Evolutionary conservation across 2,888 invertebrate genomes (phyloP).

Genomic region (Melikaiella ostensackeni): DNA sequence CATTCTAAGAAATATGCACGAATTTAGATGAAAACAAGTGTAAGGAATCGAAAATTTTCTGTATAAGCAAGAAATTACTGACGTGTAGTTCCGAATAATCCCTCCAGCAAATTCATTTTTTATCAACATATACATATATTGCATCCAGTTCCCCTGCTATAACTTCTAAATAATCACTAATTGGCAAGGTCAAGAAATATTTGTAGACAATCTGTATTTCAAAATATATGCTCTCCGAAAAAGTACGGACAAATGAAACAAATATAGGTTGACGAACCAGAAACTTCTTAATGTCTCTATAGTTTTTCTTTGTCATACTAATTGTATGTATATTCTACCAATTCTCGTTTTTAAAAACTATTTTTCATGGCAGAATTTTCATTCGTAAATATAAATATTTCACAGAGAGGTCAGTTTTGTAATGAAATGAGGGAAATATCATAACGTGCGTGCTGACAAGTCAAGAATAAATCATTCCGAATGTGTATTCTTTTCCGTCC

Average conservation of each 20-base stretch:
- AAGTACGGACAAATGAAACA: neutral
- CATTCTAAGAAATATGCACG: too few species aligned
- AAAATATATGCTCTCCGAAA: neutral
- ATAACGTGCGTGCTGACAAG: constrained; percentile 5
- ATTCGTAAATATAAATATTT: neutral
- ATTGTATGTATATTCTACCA: neutral
- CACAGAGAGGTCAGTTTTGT: neutral
- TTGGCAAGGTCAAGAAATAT: neutral
- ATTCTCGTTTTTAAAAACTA: neutral
- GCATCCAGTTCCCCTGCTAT: neutral
- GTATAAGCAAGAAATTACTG: neutral
- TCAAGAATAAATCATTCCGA: constrained; percentile 26
- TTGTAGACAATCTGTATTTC: neutral
- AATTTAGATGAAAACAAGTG: too few species aligned
- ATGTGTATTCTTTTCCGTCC: constrained; percentile 11
- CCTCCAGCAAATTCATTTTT: constrained; percentile 46
- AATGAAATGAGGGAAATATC: constrained; percentile 7
- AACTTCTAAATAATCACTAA: constrained; percentile 8
- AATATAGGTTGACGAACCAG: neutral
- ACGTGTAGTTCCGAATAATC: constrained; percentile 49
- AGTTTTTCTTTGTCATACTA: neutral
- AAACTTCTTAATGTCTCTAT: neutral
- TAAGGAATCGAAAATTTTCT: too few species aligned
- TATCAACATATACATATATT: constrained; percentile 23
- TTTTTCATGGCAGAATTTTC: neutral